Percentiles rank a stretch among this genome's conserved stretches.
These are phyloP conservation scores for Eilema caniola DNA, from an alignment of 2,888 invertebrate species.

Conservation along the genomic window DNA sequence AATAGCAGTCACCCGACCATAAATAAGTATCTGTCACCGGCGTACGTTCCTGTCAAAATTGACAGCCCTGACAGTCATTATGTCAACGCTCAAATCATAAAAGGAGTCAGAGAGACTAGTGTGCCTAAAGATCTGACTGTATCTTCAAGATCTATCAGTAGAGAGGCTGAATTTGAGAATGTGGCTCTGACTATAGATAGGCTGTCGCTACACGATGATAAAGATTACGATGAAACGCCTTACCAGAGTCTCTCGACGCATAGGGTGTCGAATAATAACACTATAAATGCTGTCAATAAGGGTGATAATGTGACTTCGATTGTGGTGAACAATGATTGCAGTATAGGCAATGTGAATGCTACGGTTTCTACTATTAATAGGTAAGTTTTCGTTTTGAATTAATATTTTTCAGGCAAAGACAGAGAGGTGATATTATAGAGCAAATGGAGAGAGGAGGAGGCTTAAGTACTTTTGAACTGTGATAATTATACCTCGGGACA, in stretches of 20 bases:
- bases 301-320: constrained; percentile 79
- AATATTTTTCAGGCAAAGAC: neutral
- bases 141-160: constrained; percentile 63
- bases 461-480: too few species aligned
- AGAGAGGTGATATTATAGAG: too few species aligned
- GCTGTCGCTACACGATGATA: constrained; percentile 72
- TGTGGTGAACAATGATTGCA: constrained; percentile 62
- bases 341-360: constrained; percentile 57
- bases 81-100: constrained; percentile 81
- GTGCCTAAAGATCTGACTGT: constrained; percentile 70
- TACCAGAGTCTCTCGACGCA: constrained; percentile 81
- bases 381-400: constrained; percentile 9
- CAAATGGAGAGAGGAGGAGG: too few species aligned
- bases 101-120: constrained; percentile 76
- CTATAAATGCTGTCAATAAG: constrained; percentile 58
- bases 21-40: constrained; percentile 59
- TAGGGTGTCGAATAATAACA: constrained; percentile 71
- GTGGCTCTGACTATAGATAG: constrained; percentile 67
- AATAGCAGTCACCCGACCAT: constrained; percentile 75
- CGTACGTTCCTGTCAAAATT: constrained; percentile 57
- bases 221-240: constrained; percentile 77
- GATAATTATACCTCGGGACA: too few species aligned
- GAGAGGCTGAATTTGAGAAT: constrained; percentile 68
- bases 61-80: constrained; percentile 73
- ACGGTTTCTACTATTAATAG: constrained; percentile 23